phyloP scores from a whole-genome alignment of 1,140 invertebrate species.

The Habropoda laboriosa region DNA sequence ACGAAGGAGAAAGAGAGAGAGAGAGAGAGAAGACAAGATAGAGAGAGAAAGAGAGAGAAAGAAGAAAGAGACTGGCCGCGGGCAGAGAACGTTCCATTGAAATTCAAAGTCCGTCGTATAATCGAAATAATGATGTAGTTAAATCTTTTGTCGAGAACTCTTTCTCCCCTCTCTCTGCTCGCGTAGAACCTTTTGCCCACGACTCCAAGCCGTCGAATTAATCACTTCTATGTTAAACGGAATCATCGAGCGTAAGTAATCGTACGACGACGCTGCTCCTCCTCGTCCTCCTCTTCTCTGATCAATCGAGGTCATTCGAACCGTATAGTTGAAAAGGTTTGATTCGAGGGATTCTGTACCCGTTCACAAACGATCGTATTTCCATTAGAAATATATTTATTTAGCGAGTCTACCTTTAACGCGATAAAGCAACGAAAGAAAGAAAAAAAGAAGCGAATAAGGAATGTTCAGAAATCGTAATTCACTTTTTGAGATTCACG shows the following conservation, averaged over 20 bases:
- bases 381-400: background rate
- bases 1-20: background rate
- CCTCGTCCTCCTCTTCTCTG: background rate
- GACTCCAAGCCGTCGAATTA: slow-evolving; percentile 2
- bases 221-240: slow-evolving; percentile 6
- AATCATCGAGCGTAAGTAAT: slow-evolving; percentile 27
- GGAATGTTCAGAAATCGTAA: no score
- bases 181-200: background rate
- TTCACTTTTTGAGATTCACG: background rate
- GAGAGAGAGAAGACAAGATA: rapidly evolving
- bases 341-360: no score
- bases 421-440: no score
- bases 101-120: slow-evolving; percentile 39
- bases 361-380: background rate
- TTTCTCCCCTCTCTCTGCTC: background rate
- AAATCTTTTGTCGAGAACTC: slow-evolving; percentile 11
- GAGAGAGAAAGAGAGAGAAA: no score
- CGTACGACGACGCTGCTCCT: no score
- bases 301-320: background rate
- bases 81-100: slow-evolving; percentile 11
- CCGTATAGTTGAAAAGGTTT: background rate
- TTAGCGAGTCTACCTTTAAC: background rate
- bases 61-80: background rate
- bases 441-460: no score
- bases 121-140: slow-evolving; percentile 47